These are phyloP conservation scores for Psittacula cyanocephala DNA, from an alignment of 2,113 vertebrate species.

Conservation along the genomic window DNA sequence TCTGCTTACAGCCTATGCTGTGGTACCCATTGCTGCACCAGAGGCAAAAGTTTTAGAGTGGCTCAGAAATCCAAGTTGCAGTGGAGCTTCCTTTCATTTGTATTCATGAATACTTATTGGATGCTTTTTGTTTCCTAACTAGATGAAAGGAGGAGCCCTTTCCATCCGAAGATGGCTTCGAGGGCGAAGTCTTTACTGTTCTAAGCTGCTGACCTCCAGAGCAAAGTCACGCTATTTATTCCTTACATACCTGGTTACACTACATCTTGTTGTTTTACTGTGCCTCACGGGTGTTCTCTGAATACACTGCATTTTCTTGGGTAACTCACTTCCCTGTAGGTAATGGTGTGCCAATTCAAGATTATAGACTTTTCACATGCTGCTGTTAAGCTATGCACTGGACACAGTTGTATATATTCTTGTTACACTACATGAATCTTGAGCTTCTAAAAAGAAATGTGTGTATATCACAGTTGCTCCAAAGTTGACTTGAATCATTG, in stretches of 20 bases:
- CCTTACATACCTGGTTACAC: conserved; percentile 79
- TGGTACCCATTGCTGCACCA: neutral
- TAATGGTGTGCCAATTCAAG: conserved; percentile 35
- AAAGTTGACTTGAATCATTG: conserved; percentile 61
- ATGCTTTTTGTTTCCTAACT: neutral
- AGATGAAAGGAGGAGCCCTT: conserved; percentile 83
- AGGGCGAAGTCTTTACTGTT: conserved; percentile 86
- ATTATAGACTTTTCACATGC: conserved; percentile 13
- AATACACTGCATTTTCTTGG: neutral
- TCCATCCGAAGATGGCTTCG: conserved; percentile 82
- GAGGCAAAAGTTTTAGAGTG: neutral
- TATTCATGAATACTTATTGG: neutral
- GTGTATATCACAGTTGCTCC: conserved; percentile 57
- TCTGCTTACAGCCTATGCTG: neutral
- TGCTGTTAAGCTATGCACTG: conserved; percentile 71
- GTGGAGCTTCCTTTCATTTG: neutral
- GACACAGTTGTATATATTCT: conserved; percentile 41
- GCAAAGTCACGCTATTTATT: conserved; percentile 85
- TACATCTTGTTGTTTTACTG: conserved; percentile 83
- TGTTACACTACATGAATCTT: neutral
- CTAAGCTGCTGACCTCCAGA: conserved; percentile 82
- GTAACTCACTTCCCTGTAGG: neutral
- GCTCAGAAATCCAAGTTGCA: neutral
- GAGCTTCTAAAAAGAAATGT: conserved; percentile 4
- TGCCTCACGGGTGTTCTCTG: conserved; percentile 84